These are phyloP conservation scores for Ooceraea biroi DNA, from an alignment of 1,140 invertebrate species.

Conservation along the genomic window DNA sequence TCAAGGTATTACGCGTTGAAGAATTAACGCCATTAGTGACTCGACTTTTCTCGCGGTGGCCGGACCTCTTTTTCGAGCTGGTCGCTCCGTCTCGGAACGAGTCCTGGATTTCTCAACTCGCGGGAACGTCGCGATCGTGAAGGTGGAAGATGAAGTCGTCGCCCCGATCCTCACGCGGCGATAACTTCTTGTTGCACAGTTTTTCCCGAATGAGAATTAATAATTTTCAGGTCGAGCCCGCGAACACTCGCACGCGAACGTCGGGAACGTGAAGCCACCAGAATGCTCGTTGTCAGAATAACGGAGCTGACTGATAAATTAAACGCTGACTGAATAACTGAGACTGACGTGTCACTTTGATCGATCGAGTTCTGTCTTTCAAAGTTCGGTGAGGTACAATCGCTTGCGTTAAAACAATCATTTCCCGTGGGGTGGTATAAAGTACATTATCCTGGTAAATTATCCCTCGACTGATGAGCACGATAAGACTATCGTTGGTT, in stretches of 20 bases:
- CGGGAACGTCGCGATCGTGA: neutral
- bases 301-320: too few relatives aligned
- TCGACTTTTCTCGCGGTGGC: constrained; percentile 54
- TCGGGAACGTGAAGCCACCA: neutral
- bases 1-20: constrained; percentile 77
- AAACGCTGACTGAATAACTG: too few relatives aligned
- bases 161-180: neutral
- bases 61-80: constrained; percentile 62
- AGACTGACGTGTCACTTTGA: neutral
- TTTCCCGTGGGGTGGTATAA: constrained; percentile 6
- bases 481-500: constrained; percentile 64
- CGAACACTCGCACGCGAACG: constrained; percentile 33
- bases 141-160: constrained; percentile 28
- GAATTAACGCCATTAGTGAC: constrained; percentile 80
- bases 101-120: constrained; percentile 21
- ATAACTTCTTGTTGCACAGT: constrained; percentile 11
- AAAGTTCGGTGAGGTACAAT: neutral
- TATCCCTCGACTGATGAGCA: constrained; percentile 37
- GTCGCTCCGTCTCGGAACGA: constrained; percentile 25
- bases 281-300: too few relatives aligned
- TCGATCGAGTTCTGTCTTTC: neutral
- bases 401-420: constrained; percentile 28
- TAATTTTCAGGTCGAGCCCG: constrained; percentile 18
- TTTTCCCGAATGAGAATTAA: constrained; percentile 20
- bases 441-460: constrained; percentile 35